These are phyloP conservation scores for Pangasianodon hypophthalmus DNA, from an alignment of 2,113 vertebrate genomes.

Conservation along the genomic window DNA sequence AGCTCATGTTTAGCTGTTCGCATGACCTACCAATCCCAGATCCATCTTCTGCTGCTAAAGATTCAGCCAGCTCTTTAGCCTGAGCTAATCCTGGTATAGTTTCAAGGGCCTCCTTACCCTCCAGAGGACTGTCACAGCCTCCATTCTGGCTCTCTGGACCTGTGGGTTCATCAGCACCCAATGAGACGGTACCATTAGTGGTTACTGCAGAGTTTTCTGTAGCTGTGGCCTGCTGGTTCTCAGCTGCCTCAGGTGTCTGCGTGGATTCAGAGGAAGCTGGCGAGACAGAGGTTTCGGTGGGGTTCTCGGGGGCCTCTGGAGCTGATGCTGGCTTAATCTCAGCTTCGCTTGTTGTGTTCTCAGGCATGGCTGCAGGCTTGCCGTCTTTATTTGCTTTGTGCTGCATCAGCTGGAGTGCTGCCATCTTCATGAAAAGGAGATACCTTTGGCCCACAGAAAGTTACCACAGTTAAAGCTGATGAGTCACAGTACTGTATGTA, in stretches of 20 bases:
- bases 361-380: conserved; percentile 63
- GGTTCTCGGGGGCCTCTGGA: background rate
- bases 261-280: conserved; percentile 52
- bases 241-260: conserved; percentile 50
- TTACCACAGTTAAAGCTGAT: background rate
- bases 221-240: conserved; percentile 36
- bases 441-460: conserved; percentile 75
- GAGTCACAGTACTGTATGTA: background rate
- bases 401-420: conserved; percentile 96
- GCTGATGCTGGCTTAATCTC: background rate
- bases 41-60: conserved; percentile 89
- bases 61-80: conserved; percentile 94
- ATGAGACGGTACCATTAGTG: conserved; percentile 64
- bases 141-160: conserved; percentile 61
- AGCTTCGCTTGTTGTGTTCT: conserved; percentile 61
- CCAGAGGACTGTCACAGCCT: conserved; percentile 76
- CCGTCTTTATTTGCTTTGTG: conserved; percentile 88
- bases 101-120: conserved; percentile 79
- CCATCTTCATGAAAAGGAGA: conserved; percentile 98
- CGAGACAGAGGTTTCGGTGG: conserved; percentile 20
- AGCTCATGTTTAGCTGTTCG: conserved; percentile 22
- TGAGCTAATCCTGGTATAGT: conserved; percentile 85
- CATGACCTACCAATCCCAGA: conserved; percentile 80
- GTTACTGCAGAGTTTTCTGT: conserved; percentile 52
- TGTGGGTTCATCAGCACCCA: conserved; percentile 48